Base-by-base conservation (phyloP, 2,797 vertebrate genomes). In the Petrocephalus sullivani region DNA sequence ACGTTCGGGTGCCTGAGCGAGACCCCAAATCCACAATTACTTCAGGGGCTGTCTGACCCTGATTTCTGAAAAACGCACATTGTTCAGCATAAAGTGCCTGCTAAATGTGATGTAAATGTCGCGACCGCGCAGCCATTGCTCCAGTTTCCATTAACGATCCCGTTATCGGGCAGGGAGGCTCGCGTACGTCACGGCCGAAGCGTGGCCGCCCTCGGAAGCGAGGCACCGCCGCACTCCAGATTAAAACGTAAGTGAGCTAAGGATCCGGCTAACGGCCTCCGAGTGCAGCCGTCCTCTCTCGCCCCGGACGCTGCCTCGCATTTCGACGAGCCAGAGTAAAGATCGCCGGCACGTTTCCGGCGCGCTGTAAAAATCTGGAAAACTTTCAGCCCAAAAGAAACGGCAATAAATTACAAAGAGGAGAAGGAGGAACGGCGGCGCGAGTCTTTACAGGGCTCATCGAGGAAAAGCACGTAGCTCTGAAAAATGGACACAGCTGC, bases 181-280 rank as follows among this genome's bases (percentile, higher is more conserved):
- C 91, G 89, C 58, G 90, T 88, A 90, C 90, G 91, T 89, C 85
- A 88, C 89, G 56, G 93, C 93, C 92, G 92, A 46, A 91, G 87
- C 88, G 46, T 90, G 91, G 67, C 95, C 94, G 91, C 90, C 90
- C 87, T 89, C 92, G 93, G 95, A 92, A 91, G 94, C 92, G 93
- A 93, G 92, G 92, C 92, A 90, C 88, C 92, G 93, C 93, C 14
- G 14, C 67, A 16, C 19, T 96, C 95, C 95, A 93, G 95, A 96
- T 96, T 96, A 95, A 41, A 96, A 96, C 95, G 95, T 95, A 96
- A 96, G 95, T 94, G 93, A 91, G 94, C 95, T 96, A 96, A 96
- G 95, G 95, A 96, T 93, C 92, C 86, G 90, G 89, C 95, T 96
- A 96, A 96, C 95, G 95, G 95, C 95, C 96, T 94, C 92, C 93